Evolutionary conservation across 1,140 invertebrate species (phyloP).

Genomic region (Notospermus geniculatus): DNA sequence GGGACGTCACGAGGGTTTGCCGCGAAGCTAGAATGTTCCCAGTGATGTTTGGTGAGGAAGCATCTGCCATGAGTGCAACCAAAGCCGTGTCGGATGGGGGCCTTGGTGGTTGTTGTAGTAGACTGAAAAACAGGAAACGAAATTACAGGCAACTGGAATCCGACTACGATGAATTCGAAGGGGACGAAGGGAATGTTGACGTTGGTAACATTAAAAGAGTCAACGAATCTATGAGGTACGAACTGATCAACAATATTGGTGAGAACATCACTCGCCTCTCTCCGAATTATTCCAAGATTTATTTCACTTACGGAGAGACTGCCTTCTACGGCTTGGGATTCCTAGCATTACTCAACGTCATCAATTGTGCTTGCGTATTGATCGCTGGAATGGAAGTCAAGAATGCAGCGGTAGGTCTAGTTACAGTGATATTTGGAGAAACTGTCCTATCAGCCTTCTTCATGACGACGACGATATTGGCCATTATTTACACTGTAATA

Average conservation of each 20-base stretch:
- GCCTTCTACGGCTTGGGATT: slow-evolving; percentile 5
- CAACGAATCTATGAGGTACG: neutral
- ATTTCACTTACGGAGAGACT: neutral
- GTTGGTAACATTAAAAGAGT: no score
- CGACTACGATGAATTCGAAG: no score
- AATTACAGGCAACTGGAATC: no score
- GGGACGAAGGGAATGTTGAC: no score
- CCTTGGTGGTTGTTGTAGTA: no score
- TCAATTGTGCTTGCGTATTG: neutral
- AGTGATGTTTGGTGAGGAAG: no score
- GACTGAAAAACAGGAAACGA: no score
- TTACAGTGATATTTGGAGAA: neutral
- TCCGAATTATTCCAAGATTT: neutral
- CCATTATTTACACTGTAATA: neutral
- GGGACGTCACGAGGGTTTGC: neutral
- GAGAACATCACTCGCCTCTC: neutral
- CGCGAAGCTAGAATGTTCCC: neutral
- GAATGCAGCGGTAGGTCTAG: neutral
- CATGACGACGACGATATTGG: neutral
- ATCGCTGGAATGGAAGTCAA: neutral
- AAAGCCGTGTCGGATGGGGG: no score
- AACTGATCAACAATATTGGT: neutral
- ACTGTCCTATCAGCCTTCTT: neutral
- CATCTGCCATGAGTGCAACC: no score
- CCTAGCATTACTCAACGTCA: neutral